Evolutionary conservation across 2,797 vertebrate genomes (phyloP).

Genomic region (Peromyscus aztecus): DNA sequence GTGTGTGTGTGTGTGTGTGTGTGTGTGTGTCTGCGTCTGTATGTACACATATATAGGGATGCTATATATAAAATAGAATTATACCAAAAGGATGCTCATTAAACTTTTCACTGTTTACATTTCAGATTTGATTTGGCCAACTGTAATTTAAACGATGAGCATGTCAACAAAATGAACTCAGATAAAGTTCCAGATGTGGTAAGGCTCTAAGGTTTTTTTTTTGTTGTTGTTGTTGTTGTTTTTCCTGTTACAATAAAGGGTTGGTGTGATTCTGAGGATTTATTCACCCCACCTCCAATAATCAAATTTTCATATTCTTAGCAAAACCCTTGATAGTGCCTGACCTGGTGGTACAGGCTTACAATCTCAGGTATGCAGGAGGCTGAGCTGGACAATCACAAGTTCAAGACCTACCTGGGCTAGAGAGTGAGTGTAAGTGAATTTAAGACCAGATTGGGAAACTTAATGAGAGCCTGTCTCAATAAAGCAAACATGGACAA

Average conservation of each 20-base stretch:
- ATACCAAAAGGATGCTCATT: background rate
- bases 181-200: conserved; percentile 97
- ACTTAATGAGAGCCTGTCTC: background rate
- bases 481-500: background rate
- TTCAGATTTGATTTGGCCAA: conserved; percentile 97
- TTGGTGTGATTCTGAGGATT: background rate
- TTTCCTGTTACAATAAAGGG: background rate
- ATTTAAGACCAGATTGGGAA: background rate
- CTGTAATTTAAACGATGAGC: conserved; percentile 96
- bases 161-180: conserved; percentile 97
- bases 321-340: background rate
- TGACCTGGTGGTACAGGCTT: background rate
- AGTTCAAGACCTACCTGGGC: background rate
- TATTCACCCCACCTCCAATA: background rate
- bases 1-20: background rate
- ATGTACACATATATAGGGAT: background rate
- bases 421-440: background rate
- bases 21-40: background rate
- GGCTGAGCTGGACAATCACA: background rate
- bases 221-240: background rate
- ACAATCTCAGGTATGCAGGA: background rate
- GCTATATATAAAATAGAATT: background rate
- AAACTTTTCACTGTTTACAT: background rate
- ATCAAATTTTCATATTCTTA: conserved; percentile 19
- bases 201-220: conserved; percentile 74